Evolutionary conservation across 2,888 invertebrate genomes (phyloP).

Genomic region (Drosophila bunnanda): DNA sequence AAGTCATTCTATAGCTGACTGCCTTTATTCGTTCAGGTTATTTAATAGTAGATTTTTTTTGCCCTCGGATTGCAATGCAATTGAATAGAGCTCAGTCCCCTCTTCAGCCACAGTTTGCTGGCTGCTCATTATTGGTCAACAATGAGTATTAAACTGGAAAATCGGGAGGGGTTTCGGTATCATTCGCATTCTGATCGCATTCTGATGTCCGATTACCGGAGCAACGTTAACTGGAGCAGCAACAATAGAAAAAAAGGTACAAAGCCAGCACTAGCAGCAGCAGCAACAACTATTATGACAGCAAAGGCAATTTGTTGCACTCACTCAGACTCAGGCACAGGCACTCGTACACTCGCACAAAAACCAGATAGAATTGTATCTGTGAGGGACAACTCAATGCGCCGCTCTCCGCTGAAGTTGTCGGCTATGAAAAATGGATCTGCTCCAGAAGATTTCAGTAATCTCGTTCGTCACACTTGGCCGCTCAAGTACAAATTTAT

Average conservation of each 20-base stretch:
- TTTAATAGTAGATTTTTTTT: background rate
- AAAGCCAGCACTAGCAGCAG: slow-evolving; percentile 51
- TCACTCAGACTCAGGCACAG: slow-evolving; percentile 39
- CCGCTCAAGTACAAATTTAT: slow-evolving; percentile 83
- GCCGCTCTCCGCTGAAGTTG: slow-evolving; percentile 58
- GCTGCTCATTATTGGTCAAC: slow-evolving; percentile 66
- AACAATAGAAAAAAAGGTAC: slow-evolving; percentile 67
- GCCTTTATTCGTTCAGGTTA: background rate
- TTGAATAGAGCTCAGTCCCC: slow-evolving; percentile 11
- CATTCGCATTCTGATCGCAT: slow-evolving; percentile 78
- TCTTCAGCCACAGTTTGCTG: slow-evolving; percentile 3
- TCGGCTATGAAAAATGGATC: slow-evolving; percentile 83
- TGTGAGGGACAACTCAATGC: slow-evolving; percentile 49
- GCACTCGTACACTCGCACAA: slow-evolving; percentile 23
- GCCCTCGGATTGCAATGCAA: slow-evolving; percentile 27
- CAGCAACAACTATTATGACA: slow-evolving; percentile 73
- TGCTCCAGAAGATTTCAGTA: slow-evolving; percentile 85
- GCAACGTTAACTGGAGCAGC: slow-evolving; percentile 72
- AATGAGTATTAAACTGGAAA: slow-evolving; percentile 36
- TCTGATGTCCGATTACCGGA: slow-evolving; percentile 74
- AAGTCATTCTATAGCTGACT: background rate
- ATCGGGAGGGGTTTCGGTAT: slow-evolving; percentile 50
- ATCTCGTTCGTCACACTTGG: slow-evolving; percentile 84
- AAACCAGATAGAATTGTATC: slow-evolving; percentile 45
- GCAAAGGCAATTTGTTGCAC: slow-evolving; percentile 74